Percentiles rank a stretch among this genome's conserved stretches.
These are phyloP conservation scores for Nomada ferruginata DNA, from an alignment of 2,888 invertebrate genomes.

Conservation along the genomic window DNA sequence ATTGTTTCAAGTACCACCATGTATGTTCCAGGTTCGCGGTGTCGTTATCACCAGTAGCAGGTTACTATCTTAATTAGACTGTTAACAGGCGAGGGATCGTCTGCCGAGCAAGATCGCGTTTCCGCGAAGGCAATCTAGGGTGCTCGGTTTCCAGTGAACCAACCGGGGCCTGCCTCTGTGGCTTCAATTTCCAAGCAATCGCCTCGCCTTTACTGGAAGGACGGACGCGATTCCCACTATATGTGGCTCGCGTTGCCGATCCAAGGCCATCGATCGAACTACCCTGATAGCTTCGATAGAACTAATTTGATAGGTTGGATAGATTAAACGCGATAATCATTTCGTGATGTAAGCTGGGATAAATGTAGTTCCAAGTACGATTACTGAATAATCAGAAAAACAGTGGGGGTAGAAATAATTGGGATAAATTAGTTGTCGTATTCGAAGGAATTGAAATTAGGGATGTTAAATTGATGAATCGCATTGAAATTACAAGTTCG, in stretches of 20 bases:
- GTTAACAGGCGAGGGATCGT: conserved; percentile 49
- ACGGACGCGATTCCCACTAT: conserved; percentile 1
- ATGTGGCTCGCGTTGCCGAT: neutral
- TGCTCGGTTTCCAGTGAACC: conserved; percentile 46
- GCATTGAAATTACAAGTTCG: too few relatives aligned
- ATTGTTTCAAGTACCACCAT: conserved; percentile 19
- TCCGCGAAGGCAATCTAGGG: conserved; percentile 57
- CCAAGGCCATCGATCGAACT: neutral
- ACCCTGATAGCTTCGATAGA: neutral
- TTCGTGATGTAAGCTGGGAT: neutral
- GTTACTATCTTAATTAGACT: conserved; percentile 61
- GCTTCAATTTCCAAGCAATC: conserved; percentile 48
- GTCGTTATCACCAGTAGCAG: conserved; percentile 47
- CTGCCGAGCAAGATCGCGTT: conserved; percentile 50
- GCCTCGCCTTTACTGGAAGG: conserved; percentile 5
- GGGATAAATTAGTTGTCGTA: too few relatives aligned
- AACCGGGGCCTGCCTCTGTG: conserved; percentile 6
- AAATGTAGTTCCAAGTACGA: too few relatives aligned
- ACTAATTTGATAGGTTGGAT: neutral
- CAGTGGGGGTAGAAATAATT: too few relatives aligned
- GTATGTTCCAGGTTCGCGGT: conserved; percentile 12
- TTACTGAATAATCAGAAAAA: too few relatives aligned
- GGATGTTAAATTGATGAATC: too few relatives aligned
- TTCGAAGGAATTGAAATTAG: too few relatives aligned
- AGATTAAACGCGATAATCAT: neutral